A percentile compares a stretch with the other conserved stretches of the same genome.
Evolutionary conservation across 1,140 invertebrate species (phyloP).

Genomic region (Drosophila pectinifera): DNA sequence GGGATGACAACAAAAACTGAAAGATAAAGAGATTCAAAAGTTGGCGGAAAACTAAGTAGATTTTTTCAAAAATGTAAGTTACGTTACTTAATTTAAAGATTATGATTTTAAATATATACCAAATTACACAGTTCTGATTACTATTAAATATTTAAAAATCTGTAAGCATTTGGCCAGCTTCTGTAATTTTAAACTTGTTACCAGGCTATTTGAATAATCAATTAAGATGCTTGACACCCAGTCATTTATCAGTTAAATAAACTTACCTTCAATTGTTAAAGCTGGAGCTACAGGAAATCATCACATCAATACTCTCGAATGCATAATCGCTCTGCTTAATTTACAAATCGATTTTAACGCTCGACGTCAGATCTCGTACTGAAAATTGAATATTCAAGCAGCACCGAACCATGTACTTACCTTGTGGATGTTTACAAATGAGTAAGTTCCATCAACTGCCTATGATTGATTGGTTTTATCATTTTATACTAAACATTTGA

Average conservation of each 20-base stretch:
- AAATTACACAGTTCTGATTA: too few species aligned
- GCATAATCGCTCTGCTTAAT: conserved; percentile 1
- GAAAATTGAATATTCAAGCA: conserved; percentile 20
- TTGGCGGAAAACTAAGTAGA: neutral
- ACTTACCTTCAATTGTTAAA: conserved; percentile 26
- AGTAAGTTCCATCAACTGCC: conserved; percentile 5
- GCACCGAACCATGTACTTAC: conserved; percentile 14
- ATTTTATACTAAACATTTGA: too few species aligned
- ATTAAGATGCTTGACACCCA: conserved; percentile 31
- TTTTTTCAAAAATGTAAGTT: too few species aligned
- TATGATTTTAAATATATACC: too few species aligned
- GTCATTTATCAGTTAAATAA: conserved; percentile 39
- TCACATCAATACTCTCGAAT: conserved; percentile 12
- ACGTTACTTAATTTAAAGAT: too few species aligned
- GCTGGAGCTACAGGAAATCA: conserved; percentile 34
- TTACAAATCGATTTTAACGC: conserved; percentile 32
- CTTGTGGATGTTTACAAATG: conserved; percentile 7
- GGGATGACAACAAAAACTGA: neutral
- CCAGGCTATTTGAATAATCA: conserved; percentile 23
- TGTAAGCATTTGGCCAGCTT: neutral
- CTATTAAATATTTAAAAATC: too few species aligned
- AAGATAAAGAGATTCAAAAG: neutral
- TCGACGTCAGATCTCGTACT: conserved; percentile 17
- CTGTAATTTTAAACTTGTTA: neutral
- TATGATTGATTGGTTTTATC: conserved; percentile 6